A percentile compares a stretch with the other conserved stretches of the same genome.
Conservation (phyloP, 64 coral and sea anemone genomes). For the Acropora tenuis region DNA sequence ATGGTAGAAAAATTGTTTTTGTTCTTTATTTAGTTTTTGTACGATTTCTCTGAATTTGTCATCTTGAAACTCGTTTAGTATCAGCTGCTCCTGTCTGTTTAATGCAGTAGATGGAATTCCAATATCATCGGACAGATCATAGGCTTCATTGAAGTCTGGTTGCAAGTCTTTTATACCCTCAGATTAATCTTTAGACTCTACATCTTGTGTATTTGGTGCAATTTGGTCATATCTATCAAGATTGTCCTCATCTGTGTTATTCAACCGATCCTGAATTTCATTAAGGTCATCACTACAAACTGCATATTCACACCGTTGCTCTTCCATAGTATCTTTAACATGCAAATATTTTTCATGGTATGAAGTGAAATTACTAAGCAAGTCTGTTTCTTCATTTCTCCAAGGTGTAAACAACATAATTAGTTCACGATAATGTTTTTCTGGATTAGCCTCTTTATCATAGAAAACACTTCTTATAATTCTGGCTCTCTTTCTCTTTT, state of each 20-base stretch:
- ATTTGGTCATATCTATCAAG: neutral
- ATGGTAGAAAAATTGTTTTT: constrained; percentile 31
- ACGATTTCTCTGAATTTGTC: constrained; percentile 1
- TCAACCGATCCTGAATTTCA: neutral
- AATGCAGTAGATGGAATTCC: neutral
- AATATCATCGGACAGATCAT: neutral
- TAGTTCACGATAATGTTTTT: neutral
- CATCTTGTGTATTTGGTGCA: neutral
- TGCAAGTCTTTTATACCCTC: neutral
- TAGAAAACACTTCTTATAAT: constrained; percentile 31
- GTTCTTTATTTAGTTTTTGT: constrained; percentile 6
- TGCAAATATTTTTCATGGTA: constrained; percentile 24
- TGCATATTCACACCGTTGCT: neutral
- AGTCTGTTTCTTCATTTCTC: constrained; percentile 7
- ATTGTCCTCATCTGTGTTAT: neutral
- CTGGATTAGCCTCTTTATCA: constrained; percentile 28
- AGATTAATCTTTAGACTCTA: neutral
- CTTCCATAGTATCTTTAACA: neutral
- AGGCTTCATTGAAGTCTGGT: neutral
- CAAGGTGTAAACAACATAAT: constrained; percentile 30
- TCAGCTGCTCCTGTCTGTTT: neutral
- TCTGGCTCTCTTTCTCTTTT: constrained; percentile 9
- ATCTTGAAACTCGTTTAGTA: neutral
- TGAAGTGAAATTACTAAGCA: constrained; percentile 9
- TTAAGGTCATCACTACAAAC: constrained; percentile 18